These are phyloP conservation scores for Ia io DNA, from an alignment of 2,113 vertebrate genomes.

Conservation along the genomic window DNA sequence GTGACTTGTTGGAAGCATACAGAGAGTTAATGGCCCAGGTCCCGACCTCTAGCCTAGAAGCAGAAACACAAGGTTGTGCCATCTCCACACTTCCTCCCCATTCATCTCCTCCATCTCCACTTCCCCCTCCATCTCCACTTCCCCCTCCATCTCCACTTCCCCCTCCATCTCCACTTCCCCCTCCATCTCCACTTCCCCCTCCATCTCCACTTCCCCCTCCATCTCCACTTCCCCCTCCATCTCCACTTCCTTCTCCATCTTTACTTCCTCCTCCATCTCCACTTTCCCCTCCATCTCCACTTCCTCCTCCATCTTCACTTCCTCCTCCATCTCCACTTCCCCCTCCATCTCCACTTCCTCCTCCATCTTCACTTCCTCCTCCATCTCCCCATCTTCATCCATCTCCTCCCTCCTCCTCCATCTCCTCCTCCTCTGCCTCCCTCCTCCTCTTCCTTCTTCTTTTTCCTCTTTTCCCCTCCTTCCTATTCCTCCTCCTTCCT, in stretches of 20 bases:
- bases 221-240: no score
- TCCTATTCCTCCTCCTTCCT: not conserved
- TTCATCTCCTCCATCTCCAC: not conserved
- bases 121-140: not conserved
- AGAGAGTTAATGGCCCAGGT: not conserved
- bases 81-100: not conserved
- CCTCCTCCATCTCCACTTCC: not conserved
- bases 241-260: no score
- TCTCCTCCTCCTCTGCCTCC: no score
- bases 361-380: not conserved
- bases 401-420: not conserved
- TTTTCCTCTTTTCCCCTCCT: no score
- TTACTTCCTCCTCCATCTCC: no score
- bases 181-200: not conserved
- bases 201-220: no score
- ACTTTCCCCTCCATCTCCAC: no score
- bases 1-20: not conserved
- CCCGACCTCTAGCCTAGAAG: not conserved
- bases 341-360: not conserved
- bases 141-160: not conserved
- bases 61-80: not conserved
- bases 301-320: not conserved
- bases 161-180: not conserved
- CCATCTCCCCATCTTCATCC: not conserved
- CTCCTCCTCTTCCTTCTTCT: accelerated